Percentiles rank a stretch among this genome's conserved stretches.
phyloP scores from a whole-genome alignment of 2,113 vertebrate species.

The Connochaetes taurinus region DNA sequence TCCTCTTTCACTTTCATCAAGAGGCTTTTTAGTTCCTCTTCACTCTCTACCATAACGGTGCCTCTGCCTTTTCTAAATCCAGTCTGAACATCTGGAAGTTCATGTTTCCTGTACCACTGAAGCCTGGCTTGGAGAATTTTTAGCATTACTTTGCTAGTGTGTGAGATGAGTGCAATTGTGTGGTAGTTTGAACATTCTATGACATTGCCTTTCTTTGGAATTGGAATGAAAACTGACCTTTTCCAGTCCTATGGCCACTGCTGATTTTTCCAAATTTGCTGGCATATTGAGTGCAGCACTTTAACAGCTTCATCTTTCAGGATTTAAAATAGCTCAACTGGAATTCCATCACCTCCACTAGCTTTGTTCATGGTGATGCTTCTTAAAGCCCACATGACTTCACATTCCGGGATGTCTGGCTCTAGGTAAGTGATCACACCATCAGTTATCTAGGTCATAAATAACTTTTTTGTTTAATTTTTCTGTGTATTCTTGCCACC shows the following conservation, averaged over 20 bases:
- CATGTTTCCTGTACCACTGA: not conserved
- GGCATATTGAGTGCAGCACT: not conserved
- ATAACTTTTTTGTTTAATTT: not conserved
- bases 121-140: not conserved
- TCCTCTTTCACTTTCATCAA: no score
- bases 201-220: not conserved
- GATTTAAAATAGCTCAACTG: not conserved
- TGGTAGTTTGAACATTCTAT: not conserved
- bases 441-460: not conserved
- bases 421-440: not conserved
- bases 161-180: not conserved
- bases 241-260: not conserved
- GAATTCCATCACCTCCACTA: not conserved
- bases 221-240: not conserved
- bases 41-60: no score
- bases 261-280: not conserved
- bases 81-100: not conserved
- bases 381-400: not conserved
- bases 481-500: not conserved
- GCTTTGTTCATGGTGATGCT: not conserved
- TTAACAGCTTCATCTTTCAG: not conserved
- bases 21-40: no score
- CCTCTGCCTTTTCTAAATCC: not conserved
- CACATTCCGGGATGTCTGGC: not conserved
- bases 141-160: not conserved